Evolutionary conservation across 2,113 vertebrate genomes (phyloP).

Genomic region (Passer montanus): DNA sequence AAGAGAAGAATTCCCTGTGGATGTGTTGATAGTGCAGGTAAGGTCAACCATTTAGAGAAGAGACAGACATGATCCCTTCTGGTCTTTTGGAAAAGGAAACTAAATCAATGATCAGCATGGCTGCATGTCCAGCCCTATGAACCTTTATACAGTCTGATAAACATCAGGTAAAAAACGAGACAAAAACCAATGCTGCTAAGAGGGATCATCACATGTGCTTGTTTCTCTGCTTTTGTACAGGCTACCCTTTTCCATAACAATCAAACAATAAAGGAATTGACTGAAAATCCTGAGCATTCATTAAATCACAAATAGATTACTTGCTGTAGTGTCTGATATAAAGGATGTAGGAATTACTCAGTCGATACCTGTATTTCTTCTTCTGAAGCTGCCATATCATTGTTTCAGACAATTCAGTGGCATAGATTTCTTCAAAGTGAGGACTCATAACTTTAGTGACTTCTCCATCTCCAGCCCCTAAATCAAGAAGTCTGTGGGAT

Average conservation of each 20-base stretch:
- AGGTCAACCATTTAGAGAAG: neutral
- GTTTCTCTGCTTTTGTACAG: neutral
- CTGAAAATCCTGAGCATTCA: neutral
- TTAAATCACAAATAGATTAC: neutral
- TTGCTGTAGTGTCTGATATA: neutral
- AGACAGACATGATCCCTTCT: neutral
- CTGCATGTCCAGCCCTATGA: neutral
- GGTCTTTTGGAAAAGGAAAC: neutral
- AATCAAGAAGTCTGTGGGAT: constrained; percentile 87
- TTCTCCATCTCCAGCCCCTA: constrained; percentile 96
- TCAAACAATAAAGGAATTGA: neutral
- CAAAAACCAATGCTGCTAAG: neutral
- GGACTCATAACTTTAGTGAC: constrained; percentile 93
- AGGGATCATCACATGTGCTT: neutral
- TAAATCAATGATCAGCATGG: neutral
- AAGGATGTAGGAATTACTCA: neutral
- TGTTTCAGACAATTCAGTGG: constrained; percentile 91
- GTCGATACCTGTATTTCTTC: constrained; percentile 88
- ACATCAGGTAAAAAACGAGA: neutral
- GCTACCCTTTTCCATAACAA: neutral
- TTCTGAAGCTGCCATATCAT: constrained; percentile 99
- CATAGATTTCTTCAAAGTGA: constrained; percentile 92
- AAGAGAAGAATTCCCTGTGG: neutral
- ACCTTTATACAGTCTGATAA: neutral
- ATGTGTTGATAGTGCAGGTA: neutral